Conservation (phyloP, 2,888 invertebrate genomes). For the Thymelicus sylvestris region DNA sequence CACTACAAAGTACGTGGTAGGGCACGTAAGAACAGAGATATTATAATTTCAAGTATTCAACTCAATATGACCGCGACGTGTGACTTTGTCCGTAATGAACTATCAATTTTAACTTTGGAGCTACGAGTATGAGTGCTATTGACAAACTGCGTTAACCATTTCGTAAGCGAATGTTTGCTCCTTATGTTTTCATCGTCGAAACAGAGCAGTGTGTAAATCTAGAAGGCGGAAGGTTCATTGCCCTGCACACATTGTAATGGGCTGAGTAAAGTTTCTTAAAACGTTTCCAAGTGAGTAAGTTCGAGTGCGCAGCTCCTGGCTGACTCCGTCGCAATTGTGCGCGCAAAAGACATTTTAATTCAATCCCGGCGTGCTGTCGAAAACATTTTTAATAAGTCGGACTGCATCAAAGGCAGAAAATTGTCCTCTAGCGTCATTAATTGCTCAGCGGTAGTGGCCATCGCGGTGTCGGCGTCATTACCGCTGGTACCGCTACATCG, state of each 20-base stretch:
- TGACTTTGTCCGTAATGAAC: no score
- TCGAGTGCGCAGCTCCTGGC: background rate
- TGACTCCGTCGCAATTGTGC: background rate
- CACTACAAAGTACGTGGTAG: no score
- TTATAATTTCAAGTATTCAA: no score
- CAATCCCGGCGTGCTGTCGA: slow-evolving; percentile 17
- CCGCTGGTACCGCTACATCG: slow-evolving; percentile 7
- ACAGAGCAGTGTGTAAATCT: background rate
- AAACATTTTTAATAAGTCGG: slow-evolving; percentile 32
- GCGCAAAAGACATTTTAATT: slow-evolving; percentile 24
- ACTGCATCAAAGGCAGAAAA: slow-evolving; percentile 30
- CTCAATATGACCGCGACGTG: no score
- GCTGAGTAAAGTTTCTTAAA: slow-evolving; percentile 8
- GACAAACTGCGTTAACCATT: background rate
- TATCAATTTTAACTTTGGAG: no score
- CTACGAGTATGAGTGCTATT: background rate
- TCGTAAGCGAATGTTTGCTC: background rate
- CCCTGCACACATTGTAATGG: slow-evolving; percentile 7
- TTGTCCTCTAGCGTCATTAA: slow-evolving; percentile 27
- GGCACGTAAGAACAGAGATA: no score
- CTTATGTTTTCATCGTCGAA: background rate
- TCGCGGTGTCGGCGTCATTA: background rate
- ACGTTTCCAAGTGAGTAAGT: slow-evolving; percentile 14
- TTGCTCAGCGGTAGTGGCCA: slow-evolving; percentile 22
- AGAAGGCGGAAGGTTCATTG: slow-evolving; percentile 1